Base-by-base conservation (phyloP, 2,113 vertebrate genomes). In the Lepisosteus osseus region DNA sequence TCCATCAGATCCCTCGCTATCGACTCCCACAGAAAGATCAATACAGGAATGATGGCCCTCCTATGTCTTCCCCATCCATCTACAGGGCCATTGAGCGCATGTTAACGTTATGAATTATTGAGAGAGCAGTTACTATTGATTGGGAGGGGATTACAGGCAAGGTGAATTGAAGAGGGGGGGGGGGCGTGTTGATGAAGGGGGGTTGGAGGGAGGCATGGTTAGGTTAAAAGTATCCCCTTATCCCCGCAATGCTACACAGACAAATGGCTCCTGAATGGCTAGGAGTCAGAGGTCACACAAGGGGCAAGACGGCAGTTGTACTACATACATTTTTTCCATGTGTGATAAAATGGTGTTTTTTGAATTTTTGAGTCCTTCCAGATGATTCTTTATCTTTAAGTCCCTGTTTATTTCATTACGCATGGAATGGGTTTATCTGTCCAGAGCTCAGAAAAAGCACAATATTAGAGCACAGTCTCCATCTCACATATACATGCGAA, bases 71-170 rank as follows among this genome's bases (percentile, higher is more conserved):
- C 78, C 85, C 88, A 90, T 91, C 90, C 87, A 90, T 92, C 90
- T 82, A 80, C 86, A 79, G 75, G 84, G 83, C 88, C 89, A 90
- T 88, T 87, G 88, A 91, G 88, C 86, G 85, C 90, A 93, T 91
- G 91, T 91, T 93, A 93, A 93, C 92, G 88, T 91, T 92, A 91
- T 93, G 90, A 92, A 93, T 93, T 93, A 93, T 92, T 88, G 91
- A 91, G 88, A 90, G 89, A 91, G 89, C 88, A 89, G 89, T 91
- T 90, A 89, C 88, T 93, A 93, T 93, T 90, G 91, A 93, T 91
- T 85, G 86, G 84, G 72, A 69, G 78, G 70, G 85, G 88, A 93
- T 91, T 91, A 90, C 89, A 86, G 88, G 86, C 86, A 85, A 85
- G 85, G 78, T 77, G 74, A 74, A 76, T 79, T 70, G 83, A 45